These are phyloP conservation scores for Nematolebias whitei DNA, from an alignment of 2,113 vertebrate genomes.

Conservation along the genomic window DNA sequence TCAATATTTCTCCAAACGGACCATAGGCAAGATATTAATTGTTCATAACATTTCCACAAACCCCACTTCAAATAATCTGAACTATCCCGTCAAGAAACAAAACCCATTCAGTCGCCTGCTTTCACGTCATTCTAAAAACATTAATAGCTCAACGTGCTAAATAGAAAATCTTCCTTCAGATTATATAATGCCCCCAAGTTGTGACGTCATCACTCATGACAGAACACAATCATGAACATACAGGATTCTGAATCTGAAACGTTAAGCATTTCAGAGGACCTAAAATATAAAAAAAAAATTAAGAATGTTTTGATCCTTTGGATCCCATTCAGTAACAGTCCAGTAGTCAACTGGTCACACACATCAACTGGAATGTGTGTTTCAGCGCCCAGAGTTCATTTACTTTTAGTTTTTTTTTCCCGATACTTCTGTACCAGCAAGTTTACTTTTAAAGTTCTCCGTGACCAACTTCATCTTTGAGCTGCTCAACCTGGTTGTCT, in stretches of 20 bases:
- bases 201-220: neutral
- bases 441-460: constrained; percentile 70
- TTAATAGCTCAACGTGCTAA: neutral
- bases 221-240: neutral
- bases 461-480: constrained; percentile 74
- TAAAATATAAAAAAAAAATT: constrained; percentile 4
- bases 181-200: neutral
- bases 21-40: too few species aligned
- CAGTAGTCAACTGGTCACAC: constrained; percentile 35
- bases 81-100: neutral
- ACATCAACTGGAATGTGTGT: constrained; percentile 13
- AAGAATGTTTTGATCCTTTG: neutral
- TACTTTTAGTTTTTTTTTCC: neutral
- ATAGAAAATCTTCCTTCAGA: neutral
- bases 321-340: constrained; percentile 50
- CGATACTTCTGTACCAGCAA: too few species aligned
- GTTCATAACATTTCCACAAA: too few species aligned
- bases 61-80: too few species aligned
- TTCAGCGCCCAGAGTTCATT: constrained; percentile 14
- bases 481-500: constrained; percentile 46
- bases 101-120: constrained; percentile 11
- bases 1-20: too few species aligned
- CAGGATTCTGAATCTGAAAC: constrained; percentile 3
- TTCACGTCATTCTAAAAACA: constrained; percentile 18
- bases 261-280: neutral